Evolutionary conservation across 2,888 invertebrate genomes (phyloP).

Genomic region (Peribatodes rhomboidaria): DNA sequence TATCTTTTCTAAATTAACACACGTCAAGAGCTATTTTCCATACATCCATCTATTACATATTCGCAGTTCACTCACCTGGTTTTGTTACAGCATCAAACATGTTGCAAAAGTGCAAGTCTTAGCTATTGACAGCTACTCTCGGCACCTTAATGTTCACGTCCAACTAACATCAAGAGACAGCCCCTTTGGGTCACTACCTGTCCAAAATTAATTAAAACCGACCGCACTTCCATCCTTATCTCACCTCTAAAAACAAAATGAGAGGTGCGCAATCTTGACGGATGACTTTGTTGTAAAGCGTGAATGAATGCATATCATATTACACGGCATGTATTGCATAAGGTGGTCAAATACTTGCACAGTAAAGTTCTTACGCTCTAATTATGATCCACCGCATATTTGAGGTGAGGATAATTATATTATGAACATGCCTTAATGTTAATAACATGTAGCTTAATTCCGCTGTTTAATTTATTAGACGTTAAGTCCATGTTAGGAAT

Average conservation of each 20-base stretch:
- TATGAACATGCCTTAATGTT: constrained; percentile 3
- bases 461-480: constrained; percentile 14
- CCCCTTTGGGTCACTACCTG: constrained; percentile 47
- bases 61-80: constrained; percentile 28
- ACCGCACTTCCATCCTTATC: constrained; percentile 39
- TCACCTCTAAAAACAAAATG: constrained; percentile 31
- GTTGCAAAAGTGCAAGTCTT: constrained; percentile 44
- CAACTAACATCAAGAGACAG: constrained; percentile 67
- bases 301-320: constrained; percentile 53
- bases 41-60: constrained; percentile 11
- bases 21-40: not conserved
- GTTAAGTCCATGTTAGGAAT: constrained; percentile 6
- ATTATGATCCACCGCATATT: constrained; percentile 63
- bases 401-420: constrained; percentile 25
- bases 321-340: constrained; percentile 65
- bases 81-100: constrained; percentile 28
- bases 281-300: constrained; percentile 30
- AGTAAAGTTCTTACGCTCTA: constrained; percentile 79
- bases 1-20: too few relatives aligned
- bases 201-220: constrained; percentile 45
- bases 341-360: constrained; percentile 54
- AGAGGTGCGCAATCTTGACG: constrained; percentile 34
- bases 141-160: constrained; percentile 59
- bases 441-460: constrained; percentile 15
- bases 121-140: constrained; percentile 52